Conservation (phyloP, 2,888 invertebrate genomes). For the Yponomeuta cagnagella region DNA sequence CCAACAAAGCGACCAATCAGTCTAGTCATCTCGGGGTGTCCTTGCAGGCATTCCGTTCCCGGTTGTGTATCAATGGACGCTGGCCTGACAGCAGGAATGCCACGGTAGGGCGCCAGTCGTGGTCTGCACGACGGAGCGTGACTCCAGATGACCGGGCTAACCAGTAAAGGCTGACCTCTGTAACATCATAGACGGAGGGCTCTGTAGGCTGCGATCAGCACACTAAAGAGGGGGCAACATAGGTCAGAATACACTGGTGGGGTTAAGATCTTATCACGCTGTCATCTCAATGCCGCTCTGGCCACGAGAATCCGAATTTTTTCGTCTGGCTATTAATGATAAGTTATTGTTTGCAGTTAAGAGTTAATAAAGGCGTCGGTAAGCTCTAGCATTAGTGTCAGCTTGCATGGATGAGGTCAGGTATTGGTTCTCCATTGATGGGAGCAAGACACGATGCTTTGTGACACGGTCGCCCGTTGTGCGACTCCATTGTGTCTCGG, state of each 20-base stretch:
- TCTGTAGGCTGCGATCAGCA: background rate
- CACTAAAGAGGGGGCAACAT: background rate
- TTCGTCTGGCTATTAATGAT: constrained; percentile 55
- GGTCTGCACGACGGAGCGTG: constrained; percentile 57
- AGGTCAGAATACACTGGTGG: constrained; percentile 1
- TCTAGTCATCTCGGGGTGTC: constrained; percentile 9
- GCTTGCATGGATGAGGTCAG: constrained; percentile 5
- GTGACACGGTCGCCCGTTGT: background rate
- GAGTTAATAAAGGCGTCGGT: constrained; percentile 13
- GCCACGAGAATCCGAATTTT: constrained; percentile 65
- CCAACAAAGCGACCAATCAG: background rate
- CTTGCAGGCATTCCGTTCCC: constrained; percentile 14
- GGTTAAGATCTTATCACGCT: constrained; percentile 51
- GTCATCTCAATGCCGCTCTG: constrained; percentile 71
- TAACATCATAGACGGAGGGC: background rate
- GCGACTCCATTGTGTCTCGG: background rate
- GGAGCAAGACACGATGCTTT: background rate
- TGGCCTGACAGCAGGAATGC: constrained; percentile 68
- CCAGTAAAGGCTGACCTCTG: constrained; percentile 39
- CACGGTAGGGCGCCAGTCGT: constrained; percentile 54
- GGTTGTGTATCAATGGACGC: constrained; percentile 11
- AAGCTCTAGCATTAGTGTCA: constrained; percentile 10
- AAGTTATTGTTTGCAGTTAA: constrained; percentile 62
- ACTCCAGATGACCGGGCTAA: constrained; percentile 39
- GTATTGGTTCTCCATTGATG: background rate